phyloP scores from a whole-genome alignment of 2,113 vertebrate species.

The Aphyosemion australe region DNA sequence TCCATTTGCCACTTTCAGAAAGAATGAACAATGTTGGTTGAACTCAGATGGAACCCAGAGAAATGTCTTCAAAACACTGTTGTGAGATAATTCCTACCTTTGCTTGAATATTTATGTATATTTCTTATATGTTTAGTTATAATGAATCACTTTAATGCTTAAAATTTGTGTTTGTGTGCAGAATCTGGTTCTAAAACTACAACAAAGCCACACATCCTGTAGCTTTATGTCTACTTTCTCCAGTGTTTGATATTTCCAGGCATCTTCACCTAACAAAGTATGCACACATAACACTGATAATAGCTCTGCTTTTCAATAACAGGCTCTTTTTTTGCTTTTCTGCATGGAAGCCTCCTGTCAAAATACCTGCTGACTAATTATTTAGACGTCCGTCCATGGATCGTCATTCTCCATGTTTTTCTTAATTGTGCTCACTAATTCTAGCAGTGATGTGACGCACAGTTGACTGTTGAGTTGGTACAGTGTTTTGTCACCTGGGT shows the following conservation, averaged over 20 bases:
- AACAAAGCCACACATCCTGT: no score
- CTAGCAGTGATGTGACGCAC: neutral
- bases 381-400: neutral
- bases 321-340: neutral
- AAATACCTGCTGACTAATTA: neutral
- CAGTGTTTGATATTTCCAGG: neutral
- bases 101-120: no score
- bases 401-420: neutral
- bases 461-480: no score
- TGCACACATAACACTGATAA: neutral
- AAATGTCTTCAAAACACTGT: neutral
- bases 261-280: neutral
- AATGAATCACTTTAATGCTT: no score
- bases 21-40: slow-evolving; percentile 14
- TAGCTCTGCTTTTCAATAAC: neutral
- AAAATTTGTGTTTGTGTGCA: no score
- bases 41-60: neutral
- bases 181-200: no score
- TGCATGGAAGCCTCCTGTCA: neutral
- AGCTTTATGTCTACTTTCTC: no score
- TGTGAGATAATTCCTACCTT: no score
- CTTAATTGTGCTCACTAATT: neutral
- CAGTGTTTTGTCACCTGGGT: no score
- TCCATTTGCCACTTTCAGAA: slow-evolving; percentile 30
- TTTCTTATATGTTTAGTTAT: no score